phyloP scores from a whole-genome alignment of 30 jellyfish, hydroid and myxozoan species.

The Turritopsis rubra region DNA sequence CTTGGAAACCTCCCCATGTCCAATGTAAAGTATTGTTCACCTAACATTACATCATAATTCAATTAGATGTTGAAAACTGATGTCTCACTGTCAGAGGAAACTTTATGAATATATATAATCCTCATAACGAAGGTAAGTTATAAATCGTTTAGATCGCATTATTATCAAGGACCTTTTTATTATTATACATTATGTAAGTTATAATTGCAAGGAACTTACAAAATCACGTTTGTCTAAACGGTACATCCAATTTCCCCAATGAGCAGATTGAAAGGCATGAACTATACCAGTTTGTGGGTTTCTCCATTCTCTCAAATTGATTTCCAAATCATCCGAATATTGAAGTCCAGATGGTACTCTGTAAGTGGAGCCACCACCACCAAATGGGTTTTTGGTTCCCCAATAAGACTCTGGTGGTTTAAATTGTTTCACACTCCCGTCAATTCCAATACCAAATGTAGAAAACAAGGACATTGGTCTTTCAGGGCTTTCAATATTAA shows the following conservation, averaged over 20 bases:
- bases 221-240: constrained; percentile 61
- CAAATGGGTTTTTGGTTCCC: constrained; percentile 84
- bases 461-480: constrained; percentile 66
- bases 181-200: not conserved
- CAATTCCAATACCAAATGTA: constrained; percentile 64
- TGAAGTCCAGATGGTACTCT: constrained; percentile 84
- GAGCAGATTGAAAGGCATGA: constrained; percentile 85
- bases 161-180: not conserved
- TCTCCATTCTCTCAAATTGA: constrained; percentile 73
- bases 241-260: constrained; percentile 98
- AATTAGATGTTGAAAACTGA: not conserved
- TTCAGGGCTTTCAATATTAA: constrained; percentile 59
- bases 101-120: not conserved
- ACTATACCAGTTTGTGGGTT: constrained; percentile 90
- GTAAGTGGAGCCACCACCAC: constrained; percentile 95
- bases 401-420: constrained; percentile 96
- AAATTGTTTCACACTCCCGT: constrained; percentile 84
- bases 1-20: constrained; percentile 99
- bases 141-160: too few species aligned
- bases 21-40: constrained; percentile 39
- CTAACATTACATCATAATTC: constrained; percentile 13
- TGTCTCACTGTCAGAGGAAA: too few species aligned
- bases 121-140: too few species aligned
- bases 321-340: constrained; percentile 60
- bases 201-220: not conserved